These are phyloP conservation scores for Cantharis flavilabris DNA, from an alignment of 2,888 invertebrate genomes.

Conservation along the genomic window DNA sequence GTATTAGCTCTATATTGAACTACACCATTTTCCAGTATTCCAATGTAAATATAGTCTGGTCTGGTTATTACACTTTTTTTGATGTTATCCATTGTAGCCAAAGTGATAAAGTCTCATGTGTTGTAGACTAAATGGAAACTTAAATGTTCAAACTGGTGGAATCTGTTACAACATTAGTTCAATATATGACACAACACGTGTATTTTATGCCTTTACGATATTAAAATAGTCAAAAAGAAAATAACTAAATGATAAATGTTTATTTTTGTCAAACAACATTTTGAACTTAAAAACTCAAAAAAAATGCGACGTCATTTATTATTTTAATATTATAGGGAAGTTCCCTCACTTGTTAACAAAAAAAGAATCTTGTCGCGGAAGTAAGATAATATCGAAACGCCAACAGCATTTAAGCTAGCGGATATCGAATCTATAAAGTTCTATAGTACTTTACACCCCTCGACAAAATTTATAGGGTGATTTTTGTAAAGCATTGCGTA, in stretches of 20 bases:
- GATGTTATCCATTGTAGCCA: too few relatives aligned
- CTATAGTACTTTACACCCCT: constrained; percentile 1
- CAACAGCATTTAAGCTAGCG: constrained; percentile 6
- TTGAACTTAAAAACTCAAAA: background rate
- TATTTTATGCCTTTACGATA: background rate
- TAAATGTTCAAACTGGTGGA: background rate
- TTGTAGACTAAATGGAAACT: background rate
- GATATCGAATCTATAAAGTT: constrained; percentile 15
- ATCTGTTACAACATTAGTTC: background rate
- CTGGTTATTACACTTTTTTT: too few relatives aligned
- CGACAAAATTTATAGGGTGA: constrained; percentile 8
- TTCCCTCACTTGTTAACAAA: constrained; percentile 12
- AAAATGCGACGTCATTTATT: background rate
- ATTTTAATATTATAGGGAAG: constrained; percentile 1
- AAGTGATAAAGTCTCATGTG: too few relatives aligned
- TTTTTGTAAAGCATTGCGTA: background rate
- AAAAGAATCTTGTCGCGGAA: constrained; percentile 5
- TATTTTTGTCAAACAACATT: background rate
- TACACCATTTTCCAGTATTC: too few relatives aligned
- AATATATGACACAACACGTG: background rate
- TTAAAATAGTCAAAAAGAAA: background rate
- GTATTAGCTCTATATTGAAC: too few relatives aligned
- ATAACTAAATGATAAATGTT: background rate
- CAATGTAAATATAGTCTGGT: too few relatives aligned
- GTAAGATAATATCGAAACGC: constrained; percentile 3